phyloP scores from a whole-genome alignment of 2,113 vertebrate species.

The Polypterus bichir region DNA sequence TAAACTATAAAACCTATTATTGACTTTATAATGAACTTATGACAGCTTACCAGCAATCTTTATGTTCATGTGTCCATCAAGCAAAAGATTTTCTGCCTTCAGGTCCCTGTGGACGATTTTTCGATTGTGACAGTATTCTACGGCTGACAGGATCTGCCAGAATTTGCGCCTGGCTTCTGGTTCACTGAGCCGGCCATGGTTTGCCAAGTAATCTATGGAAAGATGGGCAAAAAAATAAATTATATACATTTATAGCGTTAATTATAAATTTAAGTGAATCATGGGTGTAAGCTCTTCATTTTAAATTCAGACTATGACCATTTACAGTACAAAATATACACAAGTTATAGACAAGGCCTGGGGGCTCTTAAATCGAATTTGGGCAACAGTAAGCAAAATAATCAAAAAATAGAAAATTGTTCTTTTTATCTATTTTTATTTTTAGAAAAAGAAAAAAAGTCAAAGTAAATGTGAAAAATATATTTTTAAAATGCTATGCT shows the following conservation, averaged over 20 bases:
- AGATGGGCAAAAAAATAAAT: constrained; percentile 4
- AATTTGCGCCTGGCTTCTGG: constrained; percentile 87
- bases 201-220: constrained; percentile 82
- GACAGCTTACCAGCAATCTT: constrained; percentile 84
- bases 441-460: no score
- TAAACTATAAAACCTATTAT: no score
- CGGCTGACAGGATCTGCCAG: constrained; percentile 93
- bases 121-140: constrained; percentile 86
- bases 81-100: constrained; percentile 89
- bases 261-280: no score
- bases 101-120: constrained; percentile 92
- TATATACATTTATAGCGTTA: neutral
- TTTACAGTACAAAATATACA: neutral
- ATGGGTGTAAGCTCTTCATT: no score
- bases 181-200: constrained; percentile 83
- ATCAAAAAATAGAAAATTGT: no score
- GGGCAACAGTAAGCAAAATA: no score
- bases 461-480: no score
- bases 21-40: no score
- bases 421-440: no score
- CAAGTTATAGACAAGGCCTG: neutral
- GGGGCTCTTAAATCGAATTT: no score
- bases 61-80: constrained; percentile 95
- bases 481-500: no score
- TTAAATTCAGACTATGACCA: neutral